phyloP scores from a whole-genome alignment of 2,113 vertebrate genomes.

The Monopterus albus region DNA sequence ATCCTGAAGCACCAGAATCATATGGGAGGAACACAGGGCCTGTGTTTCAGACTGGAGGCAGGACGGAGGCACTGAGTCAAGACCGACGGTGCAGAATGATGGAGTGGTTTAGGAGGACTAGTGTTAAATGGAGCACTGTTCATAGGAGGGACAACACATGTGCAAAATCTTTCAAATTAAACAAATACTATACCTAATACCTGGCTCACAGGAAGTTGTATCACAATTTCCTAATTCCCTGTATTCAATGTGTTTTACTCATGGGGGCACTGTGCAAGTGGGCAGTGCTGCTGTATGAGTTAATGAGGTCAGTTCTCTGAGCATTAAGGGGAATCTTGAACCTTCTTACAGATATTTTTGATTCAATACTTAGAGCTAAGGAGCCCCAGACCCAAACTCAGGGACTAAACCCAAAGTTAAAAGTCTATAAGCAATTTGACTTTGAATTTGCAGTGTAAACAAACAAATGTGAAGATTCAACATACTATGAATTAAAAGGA shows the following conservation, averaged over 20 bases:
- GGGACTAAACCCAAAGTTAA: neutral
- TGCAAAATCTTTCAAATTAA: slow-evolving; percentile 34
- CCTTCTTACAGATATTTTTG: neutral
- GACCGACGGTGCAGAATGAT: slow-evolving; percentile 25
- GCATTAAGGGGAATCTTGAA: slow-evolving; percentile 9
- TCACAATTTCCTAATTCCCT: too few species aligned
- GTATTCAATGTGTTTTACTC: too few species aligned
- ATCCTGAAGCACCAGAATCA: slow-evolving; percentile 67
- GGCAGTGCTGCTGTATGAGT: neutral
- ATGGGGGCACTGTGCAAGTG: neutral
- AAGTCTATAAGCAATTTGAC: neutral
- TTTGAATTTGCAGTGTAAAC: neutral
- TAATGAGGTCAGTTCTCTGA: neutral
- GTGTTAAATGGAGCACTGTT: too few species aligned
- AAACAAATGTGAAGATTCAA: neutral
- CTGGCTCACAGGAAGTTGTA: too few species aligned
- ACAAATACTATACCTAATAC: slow-evolving; percentile 19
- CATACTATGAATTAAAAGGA: neutral
- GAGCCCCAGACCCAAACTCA: neutral
- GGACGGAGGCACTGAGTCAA: slow-evolving; percentile 41
- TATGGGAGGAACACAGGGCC: slow-evolving; percentile 27
- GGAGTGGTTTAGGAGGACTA: slow-evolving; percentile 27
- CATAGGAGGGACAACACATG: too few species aligned
- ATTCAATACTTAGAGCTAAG: neutral
- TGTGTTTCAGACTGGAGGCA: slow-evolving; percentile 41